These are phyloP conservation scores for Odobenus rosmarus DNA, from an alignment of 2,113 vertebrate species.

Conservation along the genomic window DNA sequence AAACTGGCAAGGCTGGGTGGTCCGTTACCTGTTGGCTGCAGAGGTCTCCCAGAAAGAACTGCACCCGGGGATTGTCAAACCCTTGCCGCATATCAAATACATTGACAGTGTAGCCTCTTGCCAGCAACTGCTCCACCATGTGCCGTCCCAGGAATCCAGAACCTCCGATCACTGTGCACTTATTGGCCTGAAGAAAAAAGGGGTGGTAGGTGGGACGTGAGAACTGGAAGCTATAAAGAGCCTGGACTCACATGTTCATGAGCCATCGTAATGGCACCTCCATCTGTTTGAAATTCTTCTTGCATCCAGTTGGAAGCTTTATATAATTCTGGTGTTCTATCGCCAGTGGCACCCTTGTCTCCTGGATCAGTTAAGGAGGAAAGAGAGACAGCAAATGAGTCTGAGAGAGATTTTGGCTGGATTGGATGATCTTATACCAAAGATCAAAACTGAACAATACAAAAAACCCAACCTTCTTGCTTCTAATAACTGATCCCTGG, in stretches of 20 bases:
- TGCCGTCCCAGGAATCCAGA: constrained; percentile 95
- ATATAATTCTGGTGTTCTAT: background rate
- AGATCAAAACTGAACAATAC: background rate
- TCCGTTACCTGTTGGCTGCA: constrained; percentile 91
- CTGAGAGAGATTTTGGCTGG: background rate
- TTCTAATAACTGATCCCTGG: background rate
- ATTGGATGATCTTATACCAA: background rate
- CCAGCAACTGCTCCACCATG: constrained; percentile 94
- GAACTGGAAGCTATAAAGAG: background rate
- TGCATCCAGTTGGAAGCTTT: background rate
- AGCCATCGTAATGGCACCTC: background rate
- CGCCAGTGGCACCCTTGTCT: background rate
- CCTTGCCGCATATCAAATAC: constrained; percentile 95
- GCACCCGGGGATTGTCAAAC: constrained; percentile 87
- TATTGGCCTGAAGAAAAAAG: constrained; percentile 87
- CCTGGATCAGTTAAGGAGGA: background rate
- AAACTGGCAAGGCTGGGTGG: background rate
- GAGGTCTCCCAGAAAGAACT: constrained; percentile 94
- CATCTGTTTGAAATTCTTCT: background rate
- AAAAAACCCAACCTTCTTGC: background rate
- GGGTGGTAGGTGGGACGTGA: background rate
- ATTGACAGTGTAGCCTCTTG: constrained; percentile 90
- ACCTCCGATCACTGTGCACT: constrained; percentile 94
- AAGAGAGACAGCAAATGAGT: background rate
- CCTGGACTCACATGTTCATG: accelerated